These are phyloP conservation scores for Nycticorax nycticorax DNA, from an alignment of 2,113 vertebrate species.

Conservation along the genomic window DNA sequence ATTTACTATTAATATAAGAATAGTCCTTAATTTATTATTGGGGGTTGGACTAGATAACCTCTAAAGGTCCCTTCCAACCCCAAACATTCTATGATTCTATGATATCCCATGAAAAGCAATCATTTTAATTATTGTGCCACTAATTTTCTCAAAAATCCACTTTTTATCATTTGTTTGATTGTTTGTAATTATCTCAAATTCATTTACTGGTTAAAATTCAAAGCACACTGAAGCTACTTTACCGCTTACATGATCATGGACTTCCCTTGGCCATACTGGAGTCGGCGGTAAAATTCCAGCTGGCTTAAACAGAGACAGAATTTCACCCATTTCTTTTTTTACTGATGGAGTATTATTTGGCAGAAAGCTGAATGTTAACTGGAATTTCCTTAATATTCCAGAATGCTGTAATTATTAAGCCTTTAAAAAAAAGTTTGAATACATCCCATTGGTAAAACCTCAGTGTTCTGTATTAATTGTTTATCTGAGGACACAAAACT, in stretches of 20 bases:
- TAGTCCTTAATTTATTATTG: background rate
- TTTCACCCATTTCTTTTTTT: background rate
- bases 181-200: background rate
- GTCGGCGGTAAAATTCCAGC: background rate
- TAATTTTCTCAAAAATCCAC: background rate
- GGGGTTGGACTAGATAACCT: no score
- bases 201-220: background rate
- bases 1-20: background rate
- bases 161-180: background rate
- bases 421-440: background rate
- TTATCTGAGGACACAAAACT: background rate
- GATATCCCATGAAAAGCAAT: background rate
- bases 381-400: background rate
- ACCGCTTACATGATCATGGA: background rate
- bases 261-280: background rate
- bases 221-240: background rate
- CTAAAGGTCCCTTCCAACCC: no score
- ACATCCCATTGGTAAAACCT: background rate
- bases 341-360: background rate
- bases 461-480: background rate
- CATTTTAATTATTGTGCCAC: background rate
- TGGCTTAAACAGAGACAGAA: background rate
- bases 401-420: background rate
- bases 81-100: no score
- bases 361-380: background rate